These are phyloP conservation scores for Anaspis maculata DNA, from an alignment of 2,888 invertebrate species.

Conservation along the genomic window DNA sequence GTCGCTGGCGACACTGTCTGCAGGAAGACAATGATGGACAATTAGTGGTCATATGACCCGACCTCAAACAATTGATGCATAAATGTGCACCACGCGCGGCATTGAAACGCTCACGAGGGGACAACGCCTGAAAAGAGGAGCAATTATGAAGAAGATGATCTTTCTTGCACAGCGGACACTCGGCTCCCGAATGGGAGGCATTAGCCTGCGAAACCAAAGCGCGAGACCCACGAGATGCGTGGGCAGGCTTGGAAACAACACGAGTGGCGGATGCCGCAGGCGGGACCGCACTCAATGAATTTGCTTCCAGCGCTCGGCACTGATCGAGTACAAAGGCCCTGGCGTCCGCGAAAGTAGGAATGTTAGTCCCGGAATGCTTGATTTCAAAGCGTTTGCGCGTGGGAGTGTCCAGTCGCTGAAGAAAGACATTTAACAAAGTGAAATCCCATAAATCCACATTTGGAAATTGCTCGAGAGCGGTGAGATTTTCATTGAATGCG, in stretches of 20 bases:
- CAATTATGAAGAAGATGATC: too few species aligned
- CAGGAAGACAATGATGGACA: background rate
- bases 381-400: constrained; percentile 3
- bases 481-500: background rate
- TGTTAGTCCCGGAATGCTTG: background rate
- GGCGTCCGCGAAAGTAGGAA: constrained; percentile 1
- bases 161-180: too few species aligned
- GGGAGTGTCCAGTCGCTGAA: background rate
- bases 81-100: background rate
- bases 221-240: too few species aligned
- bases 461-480: background rate
- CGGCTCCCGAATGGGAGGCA: too few species aligned
- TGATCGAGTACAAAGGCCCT: background rate
- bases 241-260: too few species aligned
- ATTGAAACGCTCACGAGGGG: too few species aligned
- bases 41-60: background rate
- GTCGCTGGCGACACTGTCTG: background rate
- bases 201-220: too few species aligned
- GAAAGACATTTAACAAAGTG: background rate
- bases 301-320: constrained; percentile 1
- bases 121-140: too few species aligned
- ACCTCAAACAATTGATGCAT: constrained; percentile 1
- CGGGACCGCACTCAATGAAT: background rate
- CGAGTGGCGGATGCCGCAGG: too few species aligned
- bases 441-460: constrained; percentile 2